These are phyloP conservation scores for Protosalanx chinensis DNA, from an alignment of 2,797 vertebrate species.

Conservation along the genomic window DNA sequence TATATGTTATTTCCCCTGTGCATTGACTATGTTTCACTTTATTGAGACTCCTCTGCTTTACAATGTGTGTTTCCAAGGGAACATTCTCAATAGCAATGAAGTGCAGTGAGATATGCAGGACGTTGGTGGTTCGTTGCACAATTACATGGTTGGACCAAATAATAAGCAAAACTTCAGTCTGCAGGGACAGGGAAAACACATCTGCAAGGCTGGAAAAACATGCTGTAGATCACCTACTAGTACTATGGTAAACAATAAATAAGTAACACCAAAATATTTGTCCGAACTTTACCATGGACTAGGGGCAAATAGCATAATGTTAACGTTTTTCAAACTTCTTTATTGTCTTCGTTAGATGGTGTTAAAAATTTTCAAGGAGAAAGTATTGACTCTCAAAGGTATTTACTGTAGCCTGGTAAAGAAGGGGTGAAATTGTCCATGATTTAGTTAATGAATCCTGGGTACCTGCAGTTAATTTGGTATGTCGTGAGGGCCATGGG, in stretches of 20 bases:
- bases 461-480: conserved; percentile 27
- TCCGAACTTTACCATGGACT: too few species aligned
- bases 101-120: conserved; percentile 18
- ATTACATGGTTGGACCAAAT: conserved; percentile 57
- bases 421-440: background rate
- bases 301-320: background rate
- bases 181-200: conserved; percentile 35
- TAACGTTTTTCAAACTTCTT: too few species aligned
- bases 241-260: background rate
- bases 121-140: conserved; percentile 22
- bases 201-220: conserved; percentile 12
- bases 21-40: conserved; percentile 66
- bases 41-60: conserved; percentile 46
- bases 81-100: conserved; percentile 49
- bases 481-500: conserved; percentile 4
- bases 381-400: background rate
- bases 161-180: conserved; percentile 38
- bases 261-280: background rate
- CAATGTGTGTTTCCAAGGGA: conserved; percentile 47
- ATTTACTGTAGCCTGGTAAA: conserved; percentile 9
- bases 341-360: background rate
- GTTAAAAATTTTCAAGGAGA: background rate
- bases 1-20: conserved; percentile 72
- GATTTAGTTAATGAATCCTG: conserved; percentile 28
- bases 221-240: background rate